Conservation (phyloP, 2,113 vertebrate species). For the Paradoxurus hermaphroditus region DNA sequence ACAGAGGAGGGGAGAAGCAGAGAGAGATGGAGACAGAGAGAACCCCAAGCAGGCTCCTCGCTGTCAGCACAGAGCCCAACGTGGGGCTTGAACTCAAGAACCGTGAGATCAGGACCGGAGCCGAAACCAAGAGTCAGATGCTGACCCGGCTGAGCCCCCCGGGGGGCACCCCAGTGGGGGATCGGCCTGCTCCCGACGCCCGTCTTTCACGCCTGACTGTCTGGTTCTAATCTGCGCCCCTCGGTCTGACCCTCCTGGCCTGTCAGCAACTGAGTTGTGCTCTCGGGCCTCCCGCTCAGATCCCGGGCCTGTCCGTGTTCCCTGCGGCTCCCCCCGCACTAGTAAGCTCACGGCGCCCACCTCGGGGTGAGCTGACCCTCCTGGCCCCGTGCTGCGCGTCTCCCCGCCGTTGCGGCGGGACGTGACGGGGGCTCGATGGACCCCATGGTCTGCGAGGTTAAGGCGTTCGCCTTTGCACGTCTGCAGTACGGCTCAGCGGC, state of each 20-base stretch:
- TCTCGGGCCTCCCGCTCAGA: accelerated
- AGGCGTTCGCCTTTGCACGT: accelerated
- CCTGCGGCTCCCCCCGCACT: background rate
- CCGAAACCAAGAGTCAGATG: no score
- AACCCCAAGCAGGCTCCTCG: no score
- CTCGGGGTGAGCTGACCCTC: background rate
- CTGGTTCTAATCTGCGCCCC: background rate
- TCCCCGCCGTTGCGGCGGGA: background rate
- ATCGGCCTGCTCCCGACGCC: accelerated
- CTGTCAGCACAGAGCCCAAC: no score
- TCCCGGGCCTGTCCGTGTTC: accelerated
- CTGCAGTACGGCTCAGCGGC: background rate
- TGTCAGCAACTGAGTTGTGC: accelerated
- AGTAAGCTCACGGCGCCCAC: accelerated
- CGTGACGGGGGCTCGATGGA: accelerated
- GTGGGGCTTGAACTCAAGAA: no score
- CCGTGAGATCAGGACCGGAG: no score
- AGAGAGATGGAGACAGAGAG: no score
- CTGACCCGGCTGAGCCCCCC: no score
- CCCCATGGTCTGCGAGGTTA: accelerated
- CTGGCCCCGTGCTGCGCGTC: accelerated
- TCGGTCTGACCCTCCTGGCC: background rate
- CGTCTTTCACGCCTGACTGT: background rate
- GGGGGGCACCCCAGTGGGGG: background rate
- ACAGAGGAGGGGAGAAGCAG: no score